These are phyloP conservation scores for Myodes glareolus DNA, from an alignment of 2,113 vertebrate species.

Conservation along the genomic window DNA sequence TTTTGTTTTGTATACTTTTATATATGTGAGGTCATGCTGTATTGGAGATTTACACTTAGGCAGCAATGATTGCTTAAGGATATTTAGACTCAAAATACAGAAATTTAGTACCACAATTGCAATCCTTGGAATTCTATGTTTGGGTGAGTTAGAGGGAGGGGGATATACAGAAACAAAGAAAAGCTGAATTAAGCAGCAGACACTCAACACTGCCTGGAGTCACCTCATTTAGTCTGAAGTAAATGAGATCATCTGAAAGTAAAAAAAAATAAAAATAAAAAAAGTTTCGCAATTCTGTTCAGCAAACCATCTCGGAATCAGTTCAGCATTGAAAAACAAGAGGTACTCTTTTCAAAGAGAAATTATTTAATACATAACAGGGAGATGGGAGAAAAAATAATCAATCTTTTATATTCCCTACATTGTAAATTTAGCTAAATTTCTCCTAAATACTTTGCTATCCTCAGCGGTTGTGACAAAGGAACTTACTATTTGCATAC, in stretches of 20 bases:
- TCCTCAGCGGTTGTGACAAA: background rate
- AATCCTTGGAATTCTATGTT: background rate
- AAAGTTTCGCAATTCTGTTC: background rate
- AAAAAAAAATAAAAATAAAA: no score
- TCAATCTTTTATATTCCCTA: background rate
- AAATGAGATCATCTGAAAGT: conserved; percentile 1
- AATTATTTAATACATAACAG: background rate
- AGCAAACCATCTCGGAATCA: background rate
- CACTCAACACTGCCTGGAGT: background rate
- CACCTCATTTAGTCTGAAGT: background rate
- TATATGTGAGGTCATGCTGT: background rate
- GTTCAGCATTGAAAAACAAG: background rate
- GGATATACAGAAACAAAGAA: background rate
- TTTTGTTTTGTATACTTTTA: background rate
- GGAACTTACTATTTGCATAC: background rate
- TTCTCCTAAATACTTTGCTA: background rate
- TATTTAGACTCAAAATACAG: conserved; percentile 7
- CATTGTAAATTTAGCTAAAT: background rate
- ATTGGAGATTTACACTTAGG: background rate
- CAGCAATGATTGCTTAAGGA: background rate
- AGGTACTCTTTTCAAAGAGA: background rate
- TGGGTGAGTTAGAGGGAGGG: background rate
- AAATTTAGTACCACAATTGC: background rate
- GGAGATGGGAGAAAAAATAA: background rate
- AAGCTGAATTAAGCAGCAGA: background rate